Evolutionary conservation across 1,140 invertebrate genomes (phyloP).

Genomic region (Stenopsyche tienmushanensis): DNA sequence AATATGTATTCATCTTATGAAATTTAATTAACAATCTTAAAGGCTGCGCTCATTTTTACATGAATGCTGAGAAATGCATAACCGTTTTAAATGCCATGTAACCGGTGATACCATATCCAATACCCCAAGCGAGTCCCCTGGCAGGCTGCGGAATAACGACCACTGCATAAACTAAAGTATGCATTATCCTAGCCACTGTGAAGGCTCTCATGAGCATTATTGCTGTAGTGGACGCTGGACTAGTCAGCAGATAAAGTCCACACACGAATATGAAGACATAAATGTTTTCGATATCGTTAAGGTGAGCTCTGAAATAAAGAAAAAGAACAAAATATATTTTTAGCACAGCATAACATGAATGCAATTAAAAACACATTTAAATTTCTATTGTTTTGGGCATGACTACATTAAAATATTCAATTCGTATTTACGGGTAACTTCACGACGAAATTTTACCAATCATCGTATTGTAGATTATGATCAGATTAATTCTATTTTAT

Average conservation of each 20-base stretch:
- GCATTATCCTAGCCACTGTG: constrained; percentile 56
- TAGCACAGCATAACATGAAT: constrained; percentile 3
- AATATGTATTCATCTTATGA: not conserved
- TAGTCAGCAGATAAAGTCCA: constrained; percentile 63
- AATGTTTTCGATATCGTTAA: constrained; percentile 78
- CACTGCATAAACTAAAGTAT: constrained; percentile 61
- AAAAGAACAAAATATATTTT: too few relatives aligned
- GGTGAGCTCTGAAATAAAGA: constrained; percentile 60
- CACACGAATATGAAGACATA: constrained; percentile 64
- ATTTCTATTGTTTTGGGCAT: too few relatives aligned
- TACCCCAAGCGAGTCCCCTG: constrained; percentile 52
- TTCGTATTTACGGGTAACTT: too few relatives aligned
- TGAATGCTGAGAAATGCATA: constrained; percentile 38
- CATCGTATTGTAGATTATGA: too few relatives aligned
- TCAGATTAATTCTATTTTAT: too few relatives aligned
- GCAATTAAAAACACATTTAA: not conserved
- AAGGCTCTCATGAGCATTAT: constrained; percentile 58
- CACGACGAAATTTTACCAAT: not conserved
- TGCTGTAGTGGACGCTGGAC: constrained; percentile 55
- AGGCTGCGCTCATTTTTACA: too few relatives aligned
- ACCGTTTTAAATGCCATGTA: constrained; percentile 50
- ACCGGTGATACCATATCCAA: constrained; percentile 48
- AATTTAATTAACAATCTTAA: too few relatives aligned
- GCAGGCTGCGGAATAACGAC: constrained; percentile 57
- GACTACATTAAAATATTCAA: too few relatives aligned